Evolutionary conservation across 2,888 invertebrate genomes (phyloP).

Genomic region (Noctua comes): DNA sequence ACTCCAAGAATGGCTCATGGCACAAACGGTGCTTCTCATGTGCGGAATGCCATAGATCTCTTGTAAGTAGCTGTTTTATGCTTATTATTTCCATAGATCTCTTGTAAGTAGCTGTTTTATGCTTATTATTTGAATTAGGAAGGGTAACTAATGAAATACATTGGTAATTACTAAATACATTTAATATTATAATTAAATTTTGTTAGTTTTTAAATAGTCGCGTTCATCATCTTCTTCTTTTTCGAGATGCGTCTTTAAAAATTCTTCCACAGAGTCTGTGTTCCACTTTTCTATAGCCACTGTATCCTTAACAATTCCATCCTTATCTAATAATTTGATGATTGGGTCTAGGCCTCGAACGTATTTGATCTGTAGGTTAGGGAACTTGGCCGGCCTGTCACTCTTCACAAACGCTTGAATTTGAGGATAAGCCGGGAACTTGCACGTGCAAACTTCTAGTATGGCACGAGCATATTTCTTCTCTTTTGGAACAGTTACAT

Average conservation of each 20-base stretch:
- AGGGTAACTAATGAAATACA: slow-evolving; percentile 27
- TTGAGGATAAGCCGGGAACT: slow-evolving; percentile 99
- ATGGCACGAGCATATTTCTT: slow-evolving; percentile 97
- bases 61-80: slow-evolving; percentile 85
- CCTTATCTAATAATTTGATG: slow-evolving; percentile 96
- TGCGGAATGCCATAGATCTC: slow-evolving; percentile 95
- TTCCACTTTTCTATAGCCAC: slow-evolving; percentile 99
- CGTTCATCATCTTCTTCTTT: slow-evolving; percentile 89
- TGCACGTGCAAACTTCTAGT: slow-evolving; percentile 99
- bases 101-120: slow-evolving; percentile 86
- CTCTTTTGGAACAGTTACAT: slow-evolving; percentile 91
- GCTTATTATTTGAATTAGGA: slow-evolving; percentile 3
- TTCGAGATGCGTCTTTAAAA: slow-evolving; percentile 96
- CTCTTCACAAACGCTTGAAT: slow-evolving; percentile 99
- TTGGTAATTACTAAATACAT: slow-evolving; percentile 24
- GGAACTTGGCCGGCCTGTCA: slow-evolving; percentile 96
- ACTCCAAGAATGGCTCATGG: slow-evolving; percentile 97
- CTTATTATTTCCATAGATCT: slow-evolving; percentile 91
- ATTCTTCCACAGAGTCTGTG: slow-evolving; percentile 99
- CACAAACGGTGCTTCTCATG: slow-evolving; percentile 98
- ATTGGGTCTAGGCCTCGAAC: slow-evolving; percentile 98
- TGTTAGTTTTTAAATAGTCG: slow-evolving; percentile 91
- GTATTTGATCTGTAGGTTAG: slow-evolving; percentile 97
- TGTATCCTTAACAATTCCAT: slow-evolving; percentile 95
- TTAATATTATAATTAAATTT: slow-evolving; percentile 79